Percentiles rank a stretch among this genome's conserved stretches.
Evolutionary conservation across 2,888 invertebrate genomes (phyloP).

Genomic region (Tipula helvola): DNA sequence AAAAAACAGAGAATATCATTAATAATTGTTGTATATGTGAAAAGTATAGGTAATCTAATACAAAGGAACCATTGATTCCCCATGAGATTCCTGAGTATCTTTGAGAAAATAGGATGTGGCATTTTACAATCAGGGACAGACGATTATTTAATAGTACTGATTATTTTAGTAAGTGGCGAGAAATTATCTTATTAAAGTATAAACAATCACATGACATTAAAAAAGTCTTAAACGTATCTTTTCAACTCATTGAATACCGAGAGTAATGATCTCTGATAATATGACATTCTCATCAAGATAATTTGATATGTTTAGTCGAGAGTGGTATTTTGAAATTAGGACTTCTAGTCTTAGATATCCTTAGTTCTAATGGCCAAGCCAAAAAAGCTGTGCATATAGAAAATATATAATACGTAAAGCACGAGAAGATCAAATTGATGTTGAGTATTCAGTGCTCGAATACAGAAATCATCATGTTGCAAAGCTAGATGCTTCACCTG

Average conservation of each 20-base stretch:
- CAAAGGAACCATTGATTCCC: too few species aligned
- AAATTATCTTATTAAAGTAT: constrained; percentile 8
- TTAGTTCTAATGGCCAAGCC: neutral
- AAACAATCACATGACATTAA: neutral
- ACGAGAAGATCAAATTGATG: neutral
- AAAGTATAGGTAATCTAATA: too few species aligned
- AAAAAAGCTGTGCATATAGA: neutral
- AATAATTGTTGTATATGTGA: too few species aligned
- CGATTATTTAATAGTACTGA: too few species aligned
- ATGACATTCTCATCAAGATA: constrained; percentile 1
- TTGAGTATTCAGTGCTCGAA: neutral
- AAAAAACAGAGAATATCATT: too few species aligned
- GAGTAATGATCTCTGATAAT: neutral
- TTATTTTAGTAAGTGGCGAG: constrained; percentile 10
- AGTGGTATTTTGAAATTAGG: neutral
- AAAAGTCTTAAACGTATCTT: constrained; percentile 14
- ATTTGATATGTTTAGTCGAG: neutral
- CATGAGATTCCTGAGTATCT: too few species aligned
- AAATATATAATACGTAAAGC: neutral
- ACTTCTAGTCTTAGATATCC: neutral
- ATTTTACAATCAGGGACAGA: too few species aligned
- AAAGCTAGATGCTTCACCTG: neutral
- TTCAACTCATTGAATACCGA: constrained; percentile 12
- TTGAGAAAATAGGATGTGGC: too few species aligned
- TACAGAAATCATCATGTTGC: neutral